Percentiles rank a stretch among this genome's conserved stretches.
phyloP scores from a whole-genome alignment of 2,888 invertebrate genomes.

The Pristionchus mayeri region DNA sequence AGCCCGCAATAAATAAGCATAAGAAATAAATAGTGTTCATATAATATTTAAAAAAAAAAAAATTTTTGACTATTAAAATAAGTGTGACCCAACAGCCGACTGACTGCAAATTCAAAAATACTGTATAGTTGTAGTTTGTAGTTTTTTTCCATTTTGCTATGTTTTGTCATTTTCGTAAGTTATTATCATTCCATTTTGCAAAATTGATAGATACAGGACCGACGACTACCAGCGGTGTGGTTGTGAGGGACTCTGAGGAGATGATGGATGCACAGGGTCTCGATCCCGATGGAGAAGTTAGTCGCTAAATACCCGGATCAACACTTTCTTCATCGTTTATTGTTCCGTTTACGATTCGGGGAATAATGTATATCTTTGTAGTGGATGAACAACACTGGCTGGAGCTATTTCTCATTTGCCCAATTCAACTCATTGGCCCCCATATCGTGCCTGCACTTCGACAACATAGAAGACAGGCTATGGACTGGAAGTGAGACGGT shows the following conservation, averaged over 20 bases:
- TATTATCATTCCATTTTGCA: too few relatives aligned
- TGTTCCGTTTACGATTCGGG: neutral
- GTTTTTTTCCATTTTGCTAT: neutral
- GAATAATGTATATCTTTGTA: neutral
- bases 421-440: neutral
- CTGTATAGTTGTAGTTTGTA: neutral
- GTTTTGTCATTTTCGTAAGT: too few relatives aligned
- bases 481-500: conserved; percentile 42
- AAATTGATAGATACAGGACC: too few relatives aligned
- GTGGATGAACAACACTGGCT: conserved; percentile 39
- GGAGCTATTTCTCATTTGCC: neutral
- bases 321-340: too few relatives aligned
- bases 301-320: neutral
- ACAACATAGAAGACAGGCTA: neutral
- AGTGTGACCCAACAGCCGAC: too few relatives aligned
- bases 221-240: neutral
- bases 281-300: neutral
- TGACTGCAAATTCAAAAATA: too few relatives aligned
- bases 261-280: conserved; percentile 42
- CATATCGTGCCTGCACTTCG: neutral
- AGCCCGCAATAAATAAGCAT: too few relatives aligned
- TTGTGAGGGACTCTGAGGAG: neutral
- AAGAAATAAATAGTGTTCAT: too few relatives aligned
- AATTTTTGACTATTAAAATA: too few relatives aligned
- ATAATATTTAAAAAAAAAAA: too few relatives aligned